A percentile compares a stretch with the other conserved stretches of the same genome.
Evolutionary conservation across 2,888 invertebrate genomes (phyloP).

Genomic region (Limulus polyphemus): DNA sequence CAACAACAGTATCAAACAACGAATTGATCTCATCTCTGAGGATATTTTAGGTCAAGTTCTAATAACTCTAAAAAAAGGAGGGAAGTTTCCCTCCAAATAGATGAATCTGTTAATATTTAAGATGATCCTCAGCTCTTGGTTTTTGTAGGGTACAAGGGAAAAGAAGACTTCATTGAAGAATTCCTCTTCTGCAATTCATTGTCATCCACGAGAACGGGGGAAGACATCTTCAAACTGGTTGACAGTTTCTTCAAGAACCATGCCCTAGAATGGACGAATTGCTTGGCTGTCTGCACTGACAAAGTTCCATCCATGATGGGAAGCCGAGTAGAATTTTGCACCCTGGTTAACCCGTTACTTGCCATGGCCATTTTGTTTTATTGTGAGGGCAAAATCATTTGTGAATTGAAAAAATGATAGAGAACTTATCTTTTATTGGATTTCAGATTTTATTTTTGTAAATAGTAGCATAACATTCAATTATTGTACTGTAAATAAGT

Average conservation of each 20-base stretch:
- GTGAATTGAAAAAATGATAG: no score
- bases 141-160: slow-evolving; percentile 16
- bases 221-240: slow-evolving; percentile 14
- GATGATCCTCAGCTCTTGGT: slow-evolving; percentile 13
- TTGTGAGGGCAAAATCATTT: no score
- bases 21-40: slow-evolving; percentile 16
- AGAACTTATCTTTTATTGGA: no score
- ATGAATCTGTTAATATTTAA: slow-evolving; percentile 38
- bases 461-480: no score
- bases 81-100: slow-evolving; percentile 15
- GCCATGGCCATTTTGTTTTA: no score
- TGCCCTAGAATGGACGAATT: no score
- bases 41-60: slow-evolving; percentile 15
- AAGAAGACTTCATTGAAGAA: slow-evolving; percentile 16
- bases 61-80: slow-evolving; percentile 3
- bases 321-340: no score
- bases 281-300: no score
- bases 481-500: no score
- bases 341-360: no score
- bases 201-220: slow-evolving; percentile 13
- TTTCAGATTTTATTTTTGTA: no score
- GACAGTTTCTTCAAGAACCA: slow-evolving; percentile 12
- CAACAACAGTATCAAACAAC: slow-evolving; percentile 15
- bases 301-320: no score
- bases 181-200: slow-evolving; percentile 17